Base-by-base conservation (phyloP, 92 coral and sea anemone genomes). In the Porites rus region DNA sequence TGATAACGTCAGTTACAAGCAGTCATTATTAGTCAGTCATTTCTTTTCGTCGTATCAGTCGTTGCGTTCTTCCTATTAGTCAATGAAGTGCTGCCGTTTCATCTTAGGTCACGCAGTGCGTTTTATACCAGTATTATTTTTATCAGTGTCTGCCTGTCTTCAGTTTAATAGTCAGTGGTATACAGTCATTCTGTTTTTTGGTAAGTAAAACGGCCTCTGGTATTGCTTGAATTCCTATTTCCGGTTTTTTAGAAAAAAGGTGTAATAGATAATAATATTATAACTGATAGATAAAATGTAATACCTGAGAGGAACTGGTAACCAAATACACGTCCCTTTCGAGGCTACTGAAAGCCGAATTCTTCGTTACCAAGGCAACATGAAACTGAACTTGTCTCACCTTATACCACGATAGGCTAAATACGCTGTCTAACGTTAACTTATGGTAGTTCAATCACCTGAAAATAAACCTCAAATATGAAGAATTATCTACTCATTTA, bases 391-490 rank as follows among this genome's bases (percentile, higher is more conserved):
- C 12, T 52, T 70, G 8, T 81, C 86, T 81, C 38, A 81, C 86
- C 76, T 50, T 72, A 50, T 64, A 24, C 11, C 62, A 52, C 69
- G 58, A 68, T 38, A 38, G 46, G 46, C 46, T 38, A 43, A n/a
- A 82, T 72, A 72, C 79, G 81, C 1, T 10, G 12, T 24, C 62
- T 60, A 38, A 60, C 70, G 21, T 77, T 16, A 31, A 77, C 46
- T 28, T 77, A 77, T 56, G 81, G 81, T 77, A 2, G 72, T 62
- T 46, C 20, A 21, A 72, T 74, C 10, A 21, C 63, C 73, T 74
- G 80, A 83, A 82, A 80, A 83, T 43, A 20, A 64, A 61, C 21
- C 72, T 83, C 51, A 64, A 21, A 21, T 72, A 38, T 38, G 18
- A 54, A 46, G 80, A 21, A 62, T 38, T 73, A 46, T 51, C 12